These are phyloP conservation scores for Pipistrellus pipistrellus DNA, from an alignment of 2,797 vertebrate species.

Conservation along the genomic window DNA sequence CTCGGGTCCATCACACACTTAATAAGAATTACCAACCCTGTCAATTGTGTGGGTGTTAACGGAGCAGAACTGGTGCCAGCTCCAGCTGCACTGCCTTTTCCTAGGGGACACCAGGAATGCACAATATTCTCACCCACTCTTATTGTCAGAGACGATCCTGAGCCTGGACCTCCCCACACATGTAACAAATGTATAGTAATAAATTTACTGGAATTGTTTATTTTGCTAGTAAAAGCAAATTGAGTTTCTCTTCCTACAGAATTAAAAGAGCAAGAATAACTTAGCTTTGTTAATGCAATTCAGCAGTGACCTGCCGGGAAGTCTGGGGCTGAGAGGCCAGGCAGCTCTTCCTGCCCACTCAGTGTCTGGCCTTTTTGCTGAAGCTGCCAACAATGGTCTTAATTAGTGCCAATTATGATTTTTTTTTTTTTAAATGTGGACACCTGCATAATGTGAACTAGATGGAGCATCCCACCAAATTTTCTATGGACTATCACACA, in stretches of 20 bases:
- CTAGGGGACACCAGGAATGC: not conserved
- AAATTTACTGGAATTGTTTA: conserved; percentile 37
- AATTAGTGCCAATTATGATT: conserved; percentile 89
- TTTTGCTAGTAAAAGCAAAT: conserved; percentile 36
- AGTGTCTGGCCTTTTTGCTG: conserved; percentile 85
- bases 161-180: not conserved
- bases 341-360: conserved; percentile 83
- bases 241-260: conserved; percentile 48
- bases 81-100: not conserved
- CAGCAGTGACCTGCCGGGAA: conserved; percentile 82
- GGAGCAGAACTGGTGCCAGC: not conserved
- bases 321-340: conserved; percentile 81
- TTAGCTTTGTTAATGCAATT: conserved; percentile 82
- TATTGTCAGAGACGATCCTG: not conserved
- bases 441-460: conserved; percentile 81
- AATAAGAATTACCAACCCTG: conserved; percentile 53
- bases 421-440: conserved; percentile 77
- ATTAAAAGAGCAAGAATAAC: conserved; percentile 56
- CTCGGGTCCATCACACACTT: conserved; percentile 11
- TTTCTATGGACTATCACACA: conserved; percentile 85
- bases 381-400: conserved; percentile 86
- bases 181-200: conserved; percentile 18
- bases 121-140: not conserved
- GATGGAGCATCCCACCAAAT: conserved; percentile 80
- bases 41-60: not conserved